Evolutionary conservation across 2,113 vertebrate species (phyloP), one percentile per base, ranked within the genome.

Genomic region (Ailuropoda melanoleuca): DNA sequence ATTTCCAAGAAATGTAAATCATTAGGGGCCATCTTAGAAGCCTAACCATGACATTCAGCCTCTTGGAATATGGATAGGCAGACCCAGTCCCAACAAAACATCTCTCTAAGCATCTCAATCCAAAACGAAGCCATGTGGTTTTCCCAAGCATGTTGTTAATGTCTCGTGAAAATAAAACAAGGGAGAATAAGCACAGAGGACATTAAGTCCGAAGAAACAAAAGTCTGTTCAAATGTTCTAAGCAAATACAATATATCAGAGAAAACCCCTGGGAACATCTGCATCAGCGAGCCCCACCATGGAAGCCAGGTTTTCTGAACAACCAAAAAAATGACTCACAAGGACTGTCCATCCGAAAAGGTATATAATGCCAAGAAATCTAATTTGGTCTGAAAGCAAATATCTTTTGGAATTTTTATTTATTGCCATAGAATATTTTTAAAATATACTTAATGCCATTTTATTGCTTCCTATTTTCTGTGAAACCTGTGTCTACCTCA

Each of bases 161-260:
- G 23, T 34, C 66, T 89, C 43, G n/a, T 90, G 53, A 90, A 95
- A 96, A 84, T 23, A 88, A 95, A 97, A 50, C 10, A 64, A 60
- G 62, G 29, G n/a, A 90, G 74, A 92, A 55, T 77, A 86, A 58
- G 7, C 64, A 37, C 46, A 12, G 7, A 88, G 37, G 43, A 74
- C 18, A 87, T 58, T 53, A 90, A 55, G 18, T 72, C 29, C 66
- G 23, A 93, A 83, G 62, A 80, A 37, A 81, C 55, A 72, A 78
- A 97, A 96, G 39, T 80, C 34, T 43, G 3, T 37, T 96, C 24
- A 96, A 89, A 89, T 89, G 10, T 75, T 90, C 83, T 85, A 89
- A 62, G 43, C 9, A 91, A 86, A 93, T 53, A 83, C 37, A 90
- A 55, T 68, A 70, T 9, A 72, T 62, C 34, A 83, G 26, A 83